phyloP scores from a whole-genome alignment of 2,113 vertebrate species.

The Heptranchias perlo region DNA sequence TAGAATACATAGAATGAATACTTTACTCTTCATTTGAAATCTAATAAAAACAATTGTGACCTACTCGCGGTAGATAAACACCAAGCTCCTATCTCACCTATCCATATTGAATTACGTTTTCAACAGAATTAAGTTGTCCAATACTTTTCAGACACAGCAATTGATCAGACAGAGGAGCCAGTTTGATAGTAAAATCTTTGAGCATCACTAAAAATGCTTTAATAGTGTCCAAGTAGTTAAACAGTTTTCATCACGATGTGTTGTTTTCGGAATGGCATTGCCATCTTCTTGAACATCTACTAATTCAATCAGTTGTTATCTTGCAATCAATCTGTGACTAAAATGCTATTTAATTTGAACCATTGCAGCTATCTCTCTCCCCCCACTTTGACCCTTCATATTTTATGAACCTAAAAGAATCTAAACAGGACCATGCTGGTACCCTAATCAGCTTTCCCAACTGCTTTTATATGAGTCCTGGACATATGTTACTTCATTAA shows the following conservation, averaged over 20 bases:
- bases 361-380: background rate
- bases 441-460: conserved; percentile 32
- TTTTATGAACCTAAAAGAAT: background rate
- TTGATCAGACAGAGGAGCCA: background rate
- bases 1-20: background rate
- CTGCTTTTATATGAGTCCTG: background rate
- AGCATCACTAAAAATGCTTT: background rate
- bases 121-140: background rate
- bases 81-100: background rate
- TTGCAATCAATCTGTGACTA: background rate
- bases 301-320: background rate
- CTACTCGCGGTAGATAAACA: background rate
- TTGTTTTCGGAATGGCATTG: background rate
- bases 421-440: conserved; percentile 27
- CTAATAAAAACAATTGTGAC: background rate
- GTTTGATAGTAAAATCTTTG: background rate
- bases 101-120: background rate
- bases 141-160: background rate
- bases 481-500: conserved; percentile 24
- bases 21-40: background rate
- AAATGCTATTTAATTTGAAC: background rate
- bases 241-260: background rate
- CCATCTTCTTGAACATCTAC: background rate
- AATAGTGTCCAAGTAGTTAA: background rate
- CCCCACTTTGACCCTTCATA: background rate